Evolutionary conservation across 2,113 vertebrate genomes (phyloP).

Genomic region (Lophura nycthemera): DNA sequence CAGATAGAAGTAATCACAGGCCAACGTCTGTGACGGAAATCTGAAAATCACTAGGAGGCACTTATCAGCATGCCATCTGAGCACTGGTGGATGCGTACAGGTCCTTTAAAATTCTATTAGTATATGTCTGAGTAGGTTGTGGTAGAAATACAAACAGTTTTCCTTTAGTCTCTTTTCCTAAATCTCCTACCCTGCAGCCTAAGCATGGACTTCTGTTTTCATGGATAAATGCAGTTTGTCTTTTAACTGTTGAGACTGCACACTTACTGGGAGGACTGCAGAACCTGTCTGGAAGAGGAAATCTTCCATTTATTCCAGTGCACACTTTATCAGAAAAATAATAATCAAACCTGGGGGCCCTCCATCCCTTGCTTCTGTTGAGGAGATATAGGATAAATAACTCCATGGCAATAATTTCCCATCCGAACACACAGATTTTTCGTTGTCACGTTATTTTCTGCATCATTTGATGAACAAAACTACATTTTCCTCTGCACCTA

Average conservation of each 20-base stretch:
- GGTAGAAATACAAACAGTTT: constrained; percentile 29
- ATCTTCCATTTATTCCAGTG: constrained; percentile 34
- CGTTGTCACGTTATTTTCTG: constrained; percentile 79
- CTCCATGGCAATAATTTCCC: constrained; percentile 37
- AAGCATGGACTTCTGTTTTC: constrained; percentile 44
- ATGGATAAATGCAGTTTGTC: constrained; percentile 48
- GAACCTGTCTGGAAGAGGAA: constrained; percentile 31
- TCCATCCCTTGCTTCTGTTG: background rate
- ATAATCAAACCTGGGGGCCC: background rate
- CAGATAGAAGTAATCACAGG: background rate
- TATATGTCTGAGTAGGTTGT: constrained; percentile 36
- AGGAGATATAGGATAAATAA: constrained; percentile 13
- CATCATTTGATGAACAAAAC: constrained; percentile 78
- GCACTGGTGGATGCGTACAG: background rate
- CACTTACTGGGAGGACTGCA: background rate
- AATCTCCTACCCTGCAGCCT: constrained; percentile 45
- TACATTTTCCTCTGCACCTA: constrained; percentile 78
- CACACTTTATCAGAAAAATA: constrained; percentile 51
- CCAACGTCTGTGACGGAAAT: background rate
- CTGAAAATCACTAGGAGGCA: background rate
- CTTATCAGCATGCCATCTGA: constrained; percentile 54
- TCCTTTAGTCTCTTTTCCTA: constrained; percentile 26
- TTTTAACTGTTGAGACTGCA: constrained; percentile 56
- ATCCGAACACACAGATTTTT: constrained; percentile 14
- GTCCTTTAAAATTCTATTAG: constrained; percentile 66